Base-by-base conservation (phyloP, 2,797 vertebrate species). In the Sebastes oblongus region DNA sequence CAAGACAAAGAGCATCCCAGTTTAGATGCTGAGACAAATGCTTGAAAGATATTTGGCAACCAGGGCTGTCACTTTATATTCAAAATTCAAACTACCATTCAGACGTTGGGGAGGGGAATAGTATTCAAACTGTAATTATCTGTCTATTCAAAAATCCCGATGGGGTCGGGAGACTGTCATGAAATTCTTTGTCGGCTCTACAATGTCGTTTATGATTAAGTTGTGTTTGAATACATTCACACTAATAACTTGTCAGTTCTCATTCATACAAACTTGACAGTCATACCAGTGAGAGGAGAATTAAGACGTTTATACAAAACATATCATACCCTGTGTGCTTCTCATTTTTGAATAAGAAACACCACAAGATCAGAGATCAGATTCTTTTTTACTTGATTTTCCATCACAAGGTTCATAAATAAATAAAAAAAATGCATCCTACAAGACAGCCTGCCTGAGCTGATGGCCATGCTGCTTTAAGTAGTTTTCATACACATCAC, bases 361-460 rank as follows among this genome's bases (percentile, higher is more conserved):
- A 55, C 50, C 18, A 39, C 24, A 27, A 8, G 42, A 50, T 50
- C 46, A 78, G 66, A 75, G 46, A 64, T 52, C 8, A 36, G 32
- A 76, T 73, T 36, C 60, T 24, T 55, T 54, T 66, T 36, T 24
- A 32, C 13, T 54, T 76, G 12, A 36, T 82, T 69, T 80, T 69
- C 32, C 77, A 46, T 36, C 59, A 73, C 9, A 25, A 3, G 60
- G 58, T 25, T 58, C 62, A 75, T 75, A 64, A 72, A 71, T 71
- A 62, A 71, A 70, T 42, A 67, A 61, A 59, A 62, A 75, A 78
- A 64, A 14, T 9, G 60, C 6, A 20, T 25, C 10, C 5, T 5
- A 30, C 22, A 27, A 59, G 36, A 65, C 30, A 24, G 7, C 22
- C 66, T 29, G 32, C 4, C 22, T 32, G 42, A 61, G 54, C 62